phyloP scores from a whole-genome alignment of 2,113 vertebrate genomes.

The Burhinus bistriatus region DNA sequence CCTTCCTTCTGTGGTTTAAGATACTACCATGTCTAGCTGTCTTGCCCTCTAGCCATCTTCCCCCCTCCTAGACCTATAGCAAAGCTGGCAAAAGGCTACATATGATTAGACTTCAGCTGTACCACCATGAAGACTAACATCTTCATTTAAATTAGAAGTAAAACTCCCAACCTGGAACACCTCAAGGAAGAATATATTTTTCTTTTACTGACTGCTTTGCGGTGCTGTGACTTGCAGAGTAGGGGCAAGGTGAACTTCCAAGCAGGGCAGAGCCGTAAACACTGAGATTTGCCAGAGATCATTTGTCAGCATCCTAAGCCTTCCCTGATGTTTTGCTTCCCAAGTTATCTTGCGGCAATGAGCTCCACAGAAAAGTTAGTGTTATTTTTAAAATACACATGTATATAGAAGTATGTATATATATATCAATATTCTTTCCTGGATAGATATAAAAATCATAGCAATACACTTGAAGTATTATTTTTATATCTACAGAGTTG shows the following conservation, averaged over 20 bases:
- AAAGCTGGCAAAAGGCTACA: not conserved
- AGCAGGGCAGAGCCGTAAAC: not conserved
- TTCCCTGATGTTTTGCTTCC: not conserved
- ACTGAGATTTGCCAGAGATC: not conserved
- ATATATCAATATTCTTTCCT: not conserved
- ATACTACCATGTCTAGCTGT: accelerated
- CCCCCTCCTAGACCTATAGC: not conserved
- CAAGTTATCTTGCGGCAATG: not conserved
- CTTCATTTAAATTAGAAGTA: not conserved
- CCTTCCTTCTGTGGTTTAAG: not conserved
- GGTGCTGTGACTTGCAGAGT: not conserved
- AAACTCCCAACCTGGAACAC: not conserved
- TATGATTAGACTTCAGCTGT: not conserved
- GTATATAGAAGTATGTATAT: not conserved
- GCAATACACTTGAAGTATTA: not conserved
- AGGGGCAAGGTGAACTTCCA: not conserved
- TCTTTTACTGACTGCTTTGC: not conserved
- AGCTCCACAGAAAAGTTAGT: not conserved
- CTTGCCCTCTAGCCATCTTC: not conserved
- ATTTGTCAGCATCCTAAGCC: not conserved
- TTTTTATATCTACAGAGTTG: not conserved
- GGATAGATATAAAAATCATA: not conserved
- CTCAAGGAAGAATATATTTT: not conserved
- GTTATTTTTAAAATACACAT: not conserved
- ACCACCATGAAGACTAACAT: not conserved